Percentiles rank a stretch among this genome's conserved stretches.
These are phyloP conservation scores for Sinhomidia bicolor DNA, from an alignment of 2,888 invertebrate species.

Conservation along the genomic window DNA sequence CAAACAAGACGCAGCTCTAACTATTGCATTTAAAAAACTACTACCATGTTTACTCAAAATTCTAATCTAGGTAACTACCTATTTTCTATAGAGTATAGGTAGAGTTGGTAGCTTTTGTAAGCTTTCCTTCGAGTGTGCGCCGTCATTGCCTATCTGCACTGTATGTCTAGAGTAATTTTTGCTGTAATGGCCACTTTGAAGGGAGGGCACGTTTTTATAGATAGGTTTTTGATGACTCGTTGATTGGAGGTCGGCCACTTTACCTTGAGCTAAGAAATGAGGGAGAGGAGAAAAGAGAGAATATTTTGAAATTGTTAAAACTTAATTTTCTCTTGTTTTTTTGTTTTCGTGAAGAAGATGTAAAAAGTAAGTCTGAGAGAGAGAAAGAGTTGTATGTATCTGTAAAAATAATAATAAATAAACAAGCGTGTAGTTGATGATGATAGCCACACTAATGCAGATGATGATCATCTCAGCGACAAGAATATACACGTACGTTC, in stretches of 20 bases:
- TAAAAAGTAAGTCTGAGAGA: slow-evolving; percentile 27
- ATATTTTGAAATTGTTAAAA: slow-evolving; percentile 43
- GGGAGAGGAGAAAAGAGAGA: neutral
- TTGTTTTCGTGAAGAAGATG: slow-evolving; percentile 51
- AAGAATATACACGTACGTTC: neutral
- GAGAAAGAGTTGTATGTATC: neutral
- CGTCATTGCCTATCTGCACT: neutral
- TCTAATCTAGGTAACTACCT: no score
- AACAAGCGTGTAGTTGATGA: slow-evolving; percentile 28
- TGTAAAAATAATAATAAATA: slow-evolving; percentile 30
- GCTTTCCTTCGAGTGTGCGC: no score
- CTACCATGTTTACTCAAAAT: no score
- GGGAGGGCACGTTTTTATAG: slow-evolving; percentile 53
- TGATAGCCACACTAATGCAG: neutral
- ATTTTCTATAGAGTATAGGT: no score
- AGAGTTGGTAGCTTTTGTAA: no score
- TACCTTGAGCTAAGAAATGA: slow-evolving; percentile 27
- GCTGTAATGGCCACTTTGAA: neutral
- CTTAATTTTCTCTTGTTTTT: slow-evolving; percentile 61
- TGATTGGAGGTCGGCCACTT: slow-evolving; percentile 69
- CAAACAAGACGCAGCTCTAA: no score
- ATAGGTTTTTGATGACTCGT: slow-evolving; percentile 56
- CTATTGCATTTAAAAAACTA: no score
- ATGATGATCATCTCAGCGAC: neutral
- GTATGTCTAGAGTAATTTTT: slow-evolving; percentile 8